A percentile compares a stretch with the other conserved stretches of the same genome.
These are phyloP conservation scores for Andrena flavipes DNA, from an alignment of 2,888 invertebrate species.

Conservation along the genomic window DNA sequence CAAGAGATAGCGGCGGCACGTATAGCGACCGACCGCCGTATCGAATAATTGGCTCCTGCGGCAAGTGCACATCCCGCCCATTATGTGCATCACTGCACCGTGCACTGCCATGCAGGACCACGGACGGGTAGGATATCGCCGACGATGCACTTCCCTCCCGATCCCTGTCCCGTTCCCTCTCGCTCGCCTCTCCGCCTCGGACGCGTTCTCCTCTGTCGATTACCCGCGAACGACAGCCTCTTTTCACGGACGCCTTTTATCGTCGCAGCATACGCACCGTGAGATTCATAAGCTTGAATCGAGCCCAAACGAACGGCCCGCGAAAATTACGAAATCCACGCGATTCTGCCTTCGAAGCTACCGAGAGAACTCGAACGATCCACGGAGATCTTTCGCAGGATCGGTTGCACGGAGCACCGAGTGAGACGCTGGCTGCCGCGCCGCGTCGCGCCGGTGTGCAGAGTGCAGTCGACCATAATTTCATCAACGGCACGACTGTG, in stretches of 20 bases:
- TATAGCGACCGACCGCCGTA: conserved; percentile 80
- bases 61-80: conserved; percentile 84
- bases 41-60: conserved; percentile 85
- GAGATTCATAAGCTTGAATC: conserved; percentile 12
- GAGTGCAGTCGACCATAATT: conserved; percentile 84
- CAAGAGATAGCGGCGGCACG: conserved; percentile 81
- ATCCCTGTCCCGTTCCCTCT: conserved; percentile 36
- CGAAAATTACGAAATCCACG: not conserved
- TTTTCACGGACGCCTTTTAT: conserved; percentile 39
- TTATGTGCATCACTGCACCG: conserved; percentile 83
- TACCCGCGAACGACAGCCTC: conserved; percentile 45
- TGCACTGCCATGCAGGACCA: conserved; percentile 73
- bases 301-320: not conserved
- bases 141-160: conserved; percentile 66
- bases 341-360: not conserved
- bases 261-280: not conserved
- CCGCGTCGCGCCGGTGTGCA: conserved; percentile 59
- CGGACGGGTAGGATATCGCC: conserved; percentile 70
- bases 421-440: conserved; percentile 47
- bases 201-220: conserved; percentile 41
- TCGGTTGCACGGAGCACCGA: conserved; percentile 47
- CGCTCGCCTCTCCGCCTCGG: conserved; percentile 2
- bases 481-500: conserved; percentile 81
- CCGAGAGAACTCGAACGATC: not conserved
- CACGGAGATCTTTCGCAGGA: conserved; percentile 44